A percentile compares a stretch with the other conserved stretches of the same genome.
These are phyloP conservation scores for Bathynomus jamesi DNA, from an alignment of 1,140 invertebrate species.

Conservation along the genomic window DNA sequence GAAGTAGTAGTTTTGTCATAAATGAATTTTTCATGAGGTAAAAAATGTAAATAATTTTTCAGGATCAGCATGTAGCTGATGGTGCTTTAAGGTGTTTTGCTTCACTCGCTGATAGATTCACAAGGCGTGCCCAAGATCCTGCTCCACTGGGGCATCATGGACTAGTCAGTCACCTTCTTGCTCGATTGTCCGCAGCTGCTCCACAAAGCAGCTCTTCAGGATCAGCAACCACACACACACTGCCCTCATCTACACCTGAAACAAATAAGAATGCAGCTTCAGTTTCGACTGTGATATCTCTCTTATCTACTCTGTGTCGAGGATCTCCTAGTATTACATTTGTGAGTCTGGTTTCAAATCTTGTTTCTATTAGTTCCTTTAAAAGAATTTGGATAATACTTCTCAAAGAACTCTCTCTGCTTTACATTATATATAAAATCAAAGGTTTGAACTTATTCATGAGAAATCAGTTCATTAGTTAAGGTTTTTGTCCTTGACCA, in stretches of 20 bases:
- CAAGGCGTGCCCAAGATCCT: constrained; percentile 65
- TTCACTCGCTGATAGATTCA: constrained; percentile 86
- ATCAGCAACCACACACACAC: not conserved
- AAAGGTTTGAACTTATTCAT: too few species aligned
- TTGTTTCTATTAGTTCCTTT: too few species aligned
- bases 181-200: constrained; percentile 57
- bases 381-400: too few species aligned
- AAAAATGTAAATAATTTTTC: not conserved
- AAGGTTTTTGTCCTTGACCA: too few species aligned
- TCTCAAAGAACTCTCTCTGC: too few species aligned
- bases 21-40: too few species aligned
- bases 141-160: constrained; percentile 80
- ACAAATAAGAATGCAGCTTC: constrained; percentile 48
- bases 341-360: too few species aligned
- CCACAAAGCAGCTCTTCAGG: not conserved
- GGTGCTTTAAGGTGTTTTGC: constrained; percentile 95
- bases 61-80: constrained; percentile 59
- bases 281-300: constrained; percentile 89
- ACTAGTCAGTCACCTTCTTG: constrained; percentile 62
- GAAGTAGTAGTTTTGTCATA: too few species aligned
- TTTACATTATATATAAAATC: too few species aligned
- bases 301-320: constrained; percentile 86
- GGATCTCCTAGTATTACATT: constrained; percentile 89
- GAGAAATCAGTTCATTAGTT: too few species aligned
- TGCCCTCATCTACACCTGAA: not conserved